phyloP scores from a whole-genome alignment of 2,888 invertebrate species.

The Melanargia galathea region DNA sequence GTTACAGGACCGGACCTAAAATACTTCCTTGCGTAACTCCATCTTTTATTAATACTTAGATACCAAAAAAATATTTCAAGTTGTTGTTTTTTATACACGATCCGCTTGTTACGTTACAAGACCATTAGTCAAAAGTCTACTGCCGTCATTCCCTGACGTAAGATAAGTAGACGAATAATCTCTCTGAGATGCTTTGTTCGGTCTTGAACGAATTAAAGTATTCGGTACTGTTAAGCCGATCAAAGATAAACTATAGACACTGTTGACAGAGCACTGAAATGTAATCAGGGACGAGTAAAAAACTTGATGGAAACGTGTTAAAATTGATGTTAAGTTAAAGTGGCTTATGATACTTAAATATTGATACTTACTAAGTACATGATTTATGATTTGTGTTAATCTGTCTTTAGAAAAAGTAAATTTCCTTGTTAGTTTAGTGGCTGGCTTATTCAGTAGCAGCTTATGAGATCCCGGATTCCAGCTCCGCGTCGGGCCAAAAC shows the following conservation, averaged over 20 bases:
- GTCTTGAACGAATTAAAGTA: too few relatives aligned
- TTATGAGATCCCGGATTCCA: too few relatives aligned
- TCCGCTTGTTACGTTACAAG: constrained; percentile 42
- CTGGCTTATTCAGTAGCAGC: too few relatives aligned
- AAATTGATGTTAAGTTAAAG: constrained; percentile 9
- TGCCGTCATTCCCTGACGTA: constrained; percentile 29
- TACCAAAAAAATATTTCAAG: background rate
- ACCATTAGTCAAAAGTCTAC: constrained; percentile 36
- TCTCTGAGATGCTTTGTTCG: constrained; percentile 30
- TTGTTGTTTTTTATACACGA: constrained; percentile 9
- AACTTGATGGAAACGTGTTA: constrained; percentile 15
- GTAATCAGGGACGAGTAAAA: constrained; percentile 15
- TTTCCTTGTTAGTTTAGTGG: background rate
- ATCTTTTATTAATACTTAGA: background rate
- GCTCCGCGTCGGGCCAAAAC: too few relatives aligned
- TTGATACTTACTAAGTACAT: background rate
- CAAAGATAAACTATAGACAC: constrained; percentile 15
- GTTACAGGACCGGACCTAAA: background rate
- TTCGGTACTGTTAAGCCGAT: constrained; percentile 18
- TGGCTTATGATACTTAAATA: background rate
- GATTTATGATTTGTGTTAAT: background rate
- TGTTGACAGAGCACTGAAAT: constrained; percentile 25
- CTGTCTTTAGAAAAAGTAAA: background rate
- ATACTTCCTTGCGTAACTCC: constrained; percentile 1
- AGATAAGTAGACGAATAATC: constrained; percentile 25